Evolutionary conservation across 2,888 invertebrate species (phyloP).

Genomic region (Ichneumon xanthorius): DNA sequence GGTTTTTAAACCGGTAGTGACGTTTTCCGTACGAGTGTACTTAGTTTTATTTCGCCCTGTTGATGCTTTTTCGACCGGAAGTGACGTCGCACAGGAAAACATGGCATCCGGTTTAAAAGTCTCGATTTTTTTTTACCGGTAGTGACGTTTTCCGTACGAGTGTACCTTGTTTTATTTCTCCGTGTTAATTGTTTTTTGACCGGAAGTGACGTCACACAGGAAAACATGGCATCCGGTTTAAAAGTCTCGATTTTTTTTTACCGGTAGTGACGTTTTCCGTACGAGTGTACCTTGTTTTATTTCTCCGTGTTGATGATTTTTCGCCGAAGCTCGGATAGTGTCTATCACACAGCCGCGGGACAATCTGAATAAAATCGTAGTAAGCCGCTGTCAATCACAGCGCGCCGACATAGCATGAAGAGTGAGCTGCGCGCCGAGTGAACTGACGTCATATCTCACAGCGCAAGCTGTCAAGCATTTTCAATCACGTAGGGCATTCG

Average conservation of each 20-base stretch:
- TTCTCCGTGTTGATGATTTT: neutral
- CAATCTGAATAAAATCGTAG: neutral
- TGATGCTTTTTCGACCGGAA: too few relatives aligned
- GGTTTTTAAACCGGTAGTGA: too few relatives aligned
- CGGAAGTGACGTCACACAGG: too few relatives aligned
- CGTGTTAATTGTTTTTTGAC: too few relatives aligned
- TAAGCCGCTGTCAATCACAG: neutral
- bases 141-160: neutral
- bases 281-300: neutral
- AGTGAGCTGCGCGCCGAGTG: neutral
- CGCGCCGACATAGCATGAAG: neutral
- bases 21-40: too few relatives aligned
- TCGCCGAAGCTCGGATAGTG: neutral
- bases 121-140: too few relatives aligned
- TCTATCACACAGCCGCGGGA: neutral
- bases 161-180: neutral
- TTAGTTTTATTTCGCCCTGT: too few relatives aligned
- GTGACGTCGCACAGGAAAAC: too few relatives aligned
- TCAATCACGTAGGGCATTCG: conserved; percentile 30
- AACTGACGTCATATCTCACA: conserved; percentile 28
- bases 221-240: too few relatives aligned
- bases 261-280: neutral
- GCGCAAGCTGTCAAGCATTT: conserved; percentile 37
- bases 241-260: too few relatives aligned
- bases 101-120: too few relatives aligned